Conservation (phyloP, 2,888 invertebrate genomes). For the Torymus texanus region DNA sequence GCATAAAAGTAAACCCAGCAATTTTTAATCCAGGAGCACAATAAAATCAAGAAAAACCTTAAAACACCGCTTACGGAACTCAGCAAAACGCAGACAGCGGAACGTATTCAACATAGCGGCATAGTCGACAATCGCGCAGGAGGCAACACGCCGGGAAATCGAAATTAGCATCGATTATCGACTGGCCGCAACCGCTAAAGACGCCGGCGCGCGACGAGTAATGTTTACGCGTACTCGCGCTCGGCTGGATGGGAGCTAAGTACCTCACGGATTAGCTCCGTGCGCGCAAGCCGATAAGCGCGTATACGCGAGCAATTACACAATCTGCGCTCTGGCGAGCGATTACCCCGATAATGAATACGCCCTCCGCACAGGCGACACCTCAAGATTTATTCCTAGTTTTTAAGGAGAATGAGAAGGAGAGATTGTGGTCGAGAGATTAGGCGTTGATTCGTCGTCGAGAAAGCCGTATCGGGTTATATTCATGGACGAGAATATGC, state of each 20-base stretch:
- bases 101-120: too few relatives aligned
- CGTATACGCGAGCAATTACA: constrained; percentile 65
- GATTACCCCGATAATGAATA: constrained; percentile 66
- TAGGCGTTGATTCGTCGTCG: too few relatives aligned
- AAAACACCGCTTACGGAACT: too few relatives aligned
- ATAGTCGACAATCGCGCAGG: too few relatives aligned
- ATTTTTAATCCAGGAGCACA: too few relatives aligned
- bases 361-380: constrained; percentile 42
- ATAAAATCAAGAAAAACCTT: too few relatives aligned
- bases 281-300: constrained; percentile 60
- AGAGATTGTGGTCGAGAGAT: too few relatives aligned
- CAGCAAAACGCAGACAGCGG: too few relatives aligned
- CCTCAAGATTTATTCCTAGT: constrained; percentile 10
- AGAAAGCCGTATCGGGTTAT: too few relatives aligned
- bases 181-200: constrained; percentile 26
- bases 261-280: background rate
- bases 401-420: background rate
- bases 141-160: constrained; percentile 27
- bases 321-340: constrained; percentile 65
- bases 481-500: too few relatives aligned
- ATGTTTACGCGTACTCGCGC: constrained; percentile 32
- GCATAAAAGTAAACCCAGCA: too few relatives aligned
- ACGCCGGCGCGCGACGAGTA: constrained; percentile 20
- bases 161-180: constrained; percentile 53
- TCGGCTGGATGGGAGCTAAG: background rate